Percentiles rank a stretch among this genome's conserved stretches.
Evolutionary conservation across 2,888 invertebrate species (phyloP).

Genomic region (Scaptomyza tumidula): DNA sequence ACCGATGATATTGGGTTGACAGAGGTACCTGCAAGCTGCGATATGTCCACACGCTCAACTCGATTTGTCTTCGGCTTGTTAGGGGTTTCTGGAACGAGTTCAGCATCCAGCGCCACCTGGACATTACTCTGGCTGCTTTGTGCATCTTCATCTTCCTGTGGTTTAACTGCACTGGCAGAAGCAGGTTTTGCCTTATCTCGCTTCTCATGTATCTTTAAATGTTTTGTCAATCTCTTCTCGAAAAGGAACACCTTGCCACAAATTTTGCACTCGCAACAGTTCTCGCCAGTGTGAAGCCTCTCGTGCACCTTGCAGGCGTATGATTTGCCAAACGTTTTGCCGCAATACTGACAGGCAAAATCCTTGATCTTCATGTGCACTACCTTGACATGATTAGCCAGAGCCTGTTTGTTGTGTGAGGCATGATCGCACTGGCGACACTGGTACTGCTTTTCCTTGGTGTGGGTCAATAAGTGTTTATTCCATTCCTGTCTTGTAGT

Average conservation of each 20-base stretch:
- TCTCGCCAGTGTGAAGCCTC: constrained; percentile 79
- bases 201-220: constrained; percentile 79
- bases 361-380: constrained; percentile 81
- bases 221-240: constrained; percentile 77
- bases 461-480: constrained; percentile 82
- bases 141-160: neutral
- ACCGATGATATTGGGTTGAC: constrained; percentile 81
- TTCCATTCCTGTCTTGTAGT: constrained; percentile 82
- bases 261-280: constrained; percentile 78
- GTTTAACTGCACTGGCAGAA: constrained; percentile 30
- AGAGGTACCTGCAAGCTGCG: constrained; percentile 78
- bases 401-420: constrained; percentile 80
- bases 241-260: constrained; percentile 81
- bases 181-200: constrained; percentile 55
- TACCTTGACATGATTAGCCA: constrained; percentile 80
- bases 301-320: constrained; percentile 81
- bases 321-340: constrained; percentile 79
- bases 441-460: constrained; percentile 80
- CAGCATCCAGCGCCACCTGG: constrained; percentile 1
- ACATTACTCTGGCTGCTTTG: neutral
- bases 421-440: constrained; percentile 79
- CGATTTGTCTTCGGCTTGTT: constrained; percentile 73
- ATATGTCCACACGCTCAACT: constrained; percentile 78
- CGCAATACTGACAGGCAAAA: constrained; percentile 80
- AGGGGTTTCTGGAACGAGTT: neutral